Evolutionary conservation across 1,140 invertebrate species (phyloP).

Genomic region (Platyscapa corneri): DNA sequence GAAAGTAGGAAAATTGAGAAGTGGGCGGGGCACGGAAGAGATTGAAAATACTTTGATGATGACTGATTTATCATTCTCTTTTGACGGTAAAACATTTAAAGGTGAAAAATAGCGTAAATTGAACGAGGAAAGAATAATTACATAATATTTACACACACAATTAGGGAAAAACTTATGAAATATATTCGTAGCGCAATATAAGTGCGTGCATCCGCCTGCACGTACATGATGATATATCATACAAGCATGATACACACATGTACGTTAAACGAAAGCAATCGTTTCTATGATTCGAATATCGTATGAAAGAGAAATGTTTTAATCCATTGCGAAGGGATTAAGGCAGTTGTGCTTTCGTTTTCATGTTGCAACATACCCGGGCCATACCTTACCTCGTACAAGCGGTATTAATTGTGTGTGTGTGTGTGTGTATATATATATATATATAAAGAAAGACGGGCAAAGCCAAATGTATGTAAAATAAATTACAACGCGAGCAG

Average conservation of each 20-base stretch:
- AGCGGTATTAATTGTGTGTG: constrained; percentile 26
- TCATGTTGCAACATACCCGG: no score
- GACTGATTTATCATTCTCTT: not conserved
- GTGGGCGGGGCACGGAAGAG: not conserved
- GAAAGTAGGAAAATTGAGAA: constrained; percentile 9
- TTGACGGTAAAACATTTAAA: no score
- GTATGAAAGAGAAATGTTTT: not conserved
- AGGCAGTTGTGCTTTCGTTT: no score
- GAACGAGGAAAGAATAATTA: not conserved
- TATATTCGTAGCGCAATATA: not conserved
- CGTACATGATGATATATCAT: no score
- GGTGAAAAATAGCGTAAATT: not conserved
- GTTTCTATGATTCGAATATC: constrained; percentile 9
- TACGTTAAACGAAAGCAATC: not conserved
- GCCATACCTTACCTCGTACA: not conserved
- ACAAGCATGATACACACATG: constrained; percentile 10
- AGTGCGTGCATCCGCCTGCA: constrained; percentile 2
- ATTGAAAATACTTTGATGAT: not conserved
- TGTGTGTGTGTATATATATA: no score
- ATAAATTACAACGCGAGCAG: no score
- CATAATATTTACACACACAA: not conserved
- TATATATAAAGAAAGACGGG: not conserved
- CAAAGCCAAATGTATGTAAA: not conserved
- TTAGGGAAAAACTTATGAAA: not conserved
- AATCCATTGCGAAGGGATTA: no score